phyloP scores from a whole-genome alignment of 2,113 vertebrate species.

The Mystacornis crossleyi region DNA sequence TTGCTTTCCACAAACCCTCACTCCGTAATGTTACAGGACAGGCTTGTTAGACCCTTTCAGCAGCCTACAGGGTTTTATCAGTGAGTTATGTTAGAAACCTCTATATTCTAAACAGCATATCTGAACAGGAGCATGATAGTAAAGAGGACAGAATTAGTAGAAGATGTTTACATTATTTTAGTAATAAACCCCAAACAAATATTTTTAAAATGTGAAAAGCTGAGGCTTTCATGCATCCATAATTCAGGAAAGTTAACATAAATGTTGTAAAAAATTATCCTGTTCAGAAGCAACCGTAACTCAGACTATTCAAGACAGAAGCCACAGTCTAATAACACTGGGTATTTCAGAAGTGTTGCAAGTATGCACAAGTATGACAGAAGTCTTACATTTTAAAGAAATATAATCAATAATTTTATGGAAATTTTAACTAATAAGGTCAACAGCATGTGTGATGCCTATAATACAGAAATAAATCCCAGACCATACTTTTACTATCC shows the following conservation, averaged over 20 bases:
- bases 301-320: background rate
- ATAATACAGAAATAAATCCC: background rate
- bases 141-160: background rate
- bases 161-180: background rate
- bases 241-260: background rate
- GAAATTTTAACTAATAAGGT: background rate
- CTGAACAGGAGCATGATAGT: background rate
- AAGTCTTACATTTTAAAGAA: background rate
- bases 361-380: background rate
- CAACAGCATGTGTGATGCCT: background rate
- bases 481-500: background rate
- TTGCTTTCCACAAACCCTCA: background rate
- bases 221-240: background rate
- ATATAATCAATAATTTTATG: background rate
- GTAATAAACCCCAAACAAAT: background rate
- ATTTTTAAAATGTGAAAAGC: background rate
- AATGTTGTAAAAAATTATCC: background rate
- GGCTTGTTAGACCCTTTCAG: background rate
- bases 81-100: background rate
- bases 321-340: background rate
- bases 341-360: background rate
- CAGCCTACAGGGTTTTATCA: background rate
- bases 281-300: background rate
- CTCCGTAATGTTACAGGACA: background rate
- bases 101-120: background rate